A percentile compares a stretch with the other conserved stretches of the same genome.
phyloP scores from a whole-genome alignment of 2,113 vertebrate genomes.

The Recurvirostra avosetta region DNA sequence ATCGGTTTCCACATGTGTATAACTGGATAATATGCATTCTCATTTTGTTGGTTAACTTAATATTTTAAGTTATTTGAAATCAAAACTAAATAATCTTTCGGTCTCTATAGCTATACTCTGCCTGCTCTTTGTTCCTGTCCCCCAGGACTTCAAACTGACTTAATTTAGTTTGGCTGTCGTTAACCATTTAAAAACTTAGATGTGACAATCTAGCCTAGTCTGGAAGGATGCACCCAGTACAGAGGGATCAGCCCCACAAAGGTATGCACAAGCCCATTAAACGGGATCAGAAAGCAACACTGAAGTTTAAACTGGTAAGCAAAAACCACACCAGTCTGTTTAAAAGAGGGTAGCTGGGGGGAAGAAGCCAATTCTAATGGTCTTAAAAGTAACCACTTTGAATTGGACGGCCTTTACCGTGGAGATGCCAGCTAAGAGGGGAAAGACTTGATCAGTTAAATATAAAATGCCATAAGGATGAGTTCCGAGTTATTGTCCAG shows the following conservation, averaged over 20 bases:
- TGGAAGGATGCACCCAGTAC: not conserved
- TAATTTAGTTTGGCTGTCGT: not conserved
- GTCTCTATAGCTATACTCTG: too few species aligned
- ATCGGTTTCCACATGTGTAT: not conserved
- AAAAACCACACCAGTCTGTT: not conserved
- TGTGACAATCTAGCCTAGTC: not conserved
- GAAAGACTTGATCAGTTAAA: not conserved
- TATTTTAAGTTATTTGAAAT: not conserved
- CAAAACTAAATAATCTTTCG: not conserved
- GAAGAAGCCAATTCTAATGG: fast-evolving
- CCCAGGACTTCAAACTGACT: not conserved
- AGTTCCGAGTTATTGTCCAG: not conserved
- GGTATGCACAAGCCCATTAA: too few species aligned
- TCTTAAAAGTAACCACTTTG: not conserved
- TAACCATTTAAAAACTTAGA: not conserved
- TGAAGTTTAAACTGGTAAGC: fast-evolving
- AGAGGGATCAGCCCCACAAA: not conserved
- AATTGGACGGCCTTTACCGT: not conserved
- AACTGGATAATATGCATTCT: fast-evolving
- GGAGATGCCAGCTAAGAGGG: fast-evolving
- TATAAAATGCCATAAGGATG: fast-evolving
- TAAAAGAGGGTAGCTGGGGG: not conserved
- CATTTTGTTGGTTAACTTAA: not conserved
- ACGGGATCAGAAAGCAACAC: not conserved
- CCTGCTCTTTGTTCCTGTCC: not conserved